These are phyloP conservation scores for Rhinichthys klamathensis DNA, from an alignment of 2,113 vertebrate genomes.

Conservation along the genomic window DNA sequence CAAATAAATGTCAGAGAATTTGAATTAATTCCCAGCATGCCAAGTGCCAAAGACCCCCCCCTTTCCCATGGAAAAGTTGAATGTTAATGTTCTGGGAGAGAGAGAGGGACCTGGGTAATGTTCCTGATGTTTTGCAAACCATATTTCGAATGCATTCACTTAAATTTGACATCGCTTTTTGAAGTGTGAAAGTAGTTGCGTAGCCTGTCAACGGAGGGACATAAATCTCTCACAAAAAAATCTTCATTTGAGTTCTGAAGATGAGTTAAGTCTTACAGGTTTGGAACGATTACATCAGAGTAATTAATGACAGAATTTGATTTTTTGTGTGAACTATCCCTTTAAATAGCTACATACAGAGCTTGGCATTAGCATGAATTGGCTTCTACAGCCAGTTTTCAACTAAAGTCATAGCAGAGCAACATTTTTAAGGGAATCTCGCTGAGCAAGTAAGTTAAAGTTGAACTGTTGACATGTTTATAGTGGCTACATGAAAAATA, in stretches of 20 bases:
- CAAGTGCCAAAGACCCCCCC: conserved; percentile 32
- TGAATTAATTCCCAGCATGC: background rate
- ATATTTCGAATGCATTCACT: background rate
- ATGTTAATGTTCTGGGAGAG: background rate
- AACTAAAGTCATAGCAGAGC: background rate
- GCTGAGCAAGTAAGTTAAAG: background rate
- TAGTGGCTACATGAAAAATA: conserved; percentile 17
- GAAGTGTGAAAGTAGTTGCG: too few species aligned
- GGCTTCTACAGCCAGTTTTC: background rate
- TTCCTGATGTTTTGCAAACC: background rate
- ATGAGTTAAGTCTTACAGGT: too few species aligned
- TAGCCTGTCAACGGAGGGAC: too few species aligned
- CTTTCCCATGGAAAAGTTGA: conserved; percentile 34
- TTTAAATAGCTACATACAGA: too few species aligned
- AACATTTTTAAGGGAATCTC: background rate
- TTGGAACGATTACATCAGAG: too few species aligned
- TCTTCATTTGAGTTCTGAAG: too few species aligned
- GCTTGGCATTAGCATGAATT: background rate
- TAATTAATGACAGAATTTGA: too few species aligned
- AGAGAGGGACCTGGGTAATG: background rate
- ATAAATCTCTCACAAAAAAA: too few species aligned
- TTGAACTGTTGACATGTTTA: background rate
- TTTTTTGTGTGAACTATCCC: too few species aligned
- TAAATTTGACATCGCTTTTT: too few species aligned
- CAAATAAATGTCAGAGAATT: conserved; percentile 45